Percentiles rank a stretch among this genome's conserved stretches.
Evolutionary conservation across 1,140 invertebrate species (phyloP).

Genomic region (Campoletis sonorensis): DNA sequence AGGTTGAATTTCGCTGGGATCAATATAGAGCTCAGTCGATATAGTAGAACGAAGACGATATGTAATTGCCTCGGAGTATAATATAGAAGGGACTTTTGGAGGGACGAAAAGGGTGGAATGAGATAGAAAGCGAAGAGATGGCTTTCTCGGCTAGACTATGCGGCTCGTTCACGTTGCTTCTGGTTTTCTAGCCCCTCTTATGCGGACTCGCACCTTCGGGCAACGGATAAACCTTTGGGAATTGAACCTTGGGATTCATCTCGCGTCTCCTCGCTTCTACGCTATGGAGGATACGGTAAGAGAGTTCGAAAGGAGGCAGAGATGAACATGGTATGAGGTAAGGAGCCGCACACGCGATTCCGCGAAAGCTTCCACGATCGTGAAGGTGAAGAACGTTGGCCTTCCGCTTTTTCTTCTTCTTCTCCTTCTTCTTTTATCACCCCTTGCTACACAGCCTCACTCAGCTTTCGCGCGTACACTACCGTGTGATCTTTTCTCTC

Average conservation of each 20-base stretch:
- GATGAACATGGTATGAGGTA: conserved; percentile 35
- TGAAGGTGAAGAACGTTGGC: conserved; percentile 33
- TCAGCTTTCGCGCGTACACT: conserved; percentile 20
- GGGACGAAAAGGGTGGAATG: not conserved
- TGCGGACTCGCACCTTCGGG: conserved; percentile 61
- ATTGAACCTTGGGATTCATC: conserved; percentile 73
- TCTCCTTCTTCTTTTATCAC: not conserved
- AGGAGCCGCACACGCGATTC: conserved; percentile 36
- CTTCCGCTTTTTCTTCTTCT: conserved; percentile 33
- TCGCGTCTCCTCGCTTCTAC: conserved; percentile 59
- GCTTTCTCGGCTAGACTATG: conserved; percentile 14
- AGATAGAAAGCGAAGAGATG: conserved; percentile 33
- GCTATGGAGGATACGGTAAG: not conserved
- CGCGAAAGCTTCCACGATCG: conserved; percentile 32
- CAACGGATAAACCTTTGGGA: conserved; percentile 68
- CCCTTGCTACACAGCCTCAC: not conserved
- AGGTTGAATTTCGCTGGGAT: conserved; percentile 29
- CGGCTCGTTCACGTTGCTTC: conserved; percentile 32
- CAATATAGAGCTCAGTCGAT: conserved; percentile 47
- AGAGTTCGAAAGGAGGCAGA: not conserved
- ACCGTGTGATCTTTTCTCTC: conserved; percentile 37
- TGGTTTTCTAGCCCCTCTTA: conserved; percentile 47
- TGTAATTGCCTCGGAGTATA: conserved; percentile 53
- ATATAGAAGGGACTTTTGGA: conserved; percentile 39
- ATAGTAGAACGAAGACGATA: conserved; percentile 42